Percentiles rank a stretch among this genome's conserved stretches.
Conservation (phyloP, 92 coral and sea anemone species). For the Anthopleura xanthogrammica region DNA sequence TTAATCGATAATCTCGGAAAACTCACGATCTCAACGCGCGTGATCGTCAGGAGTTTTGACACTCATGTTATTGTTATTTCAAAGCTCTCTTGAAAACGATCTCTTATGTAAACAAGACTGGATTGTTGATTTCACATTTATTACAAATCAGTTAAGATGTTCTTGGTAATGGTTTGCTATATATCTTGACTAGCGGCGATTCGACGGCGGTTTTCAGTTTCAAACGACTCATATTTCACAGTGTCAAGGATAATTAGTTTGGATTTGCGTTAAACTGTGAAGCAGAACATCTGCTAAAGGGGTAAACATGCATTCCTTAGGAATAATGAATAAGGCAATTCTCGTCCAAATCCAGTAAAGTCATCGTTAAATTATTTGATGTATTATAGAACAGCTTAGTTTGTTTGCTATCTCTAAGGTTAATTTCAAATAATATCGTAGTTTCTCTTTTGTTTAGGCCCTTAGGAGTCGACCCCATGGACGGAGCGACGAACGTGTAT, state of each 20-base stretch:
- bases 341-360: neutral
- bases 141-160: conserved; percentile 7
- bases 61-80: neutral
- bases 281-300: neutral
- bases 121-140: conserved; percentile 19
- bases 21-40: neutral
- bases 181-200: conserved; percentile 16
- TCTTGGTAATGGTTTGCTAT: neutral
- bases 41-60: neutral
- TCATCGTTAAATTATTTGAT: neutral
- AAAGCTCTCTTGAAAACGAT: neutral
- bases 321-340: neutral
- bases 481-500: no score
- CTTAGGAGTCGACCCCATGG: no score
- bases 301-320: neutral
- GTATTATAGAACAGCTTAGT: neutral
- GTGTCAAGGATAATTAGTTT: conserved; percentile 10
- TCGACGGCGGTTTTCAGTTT: neutral
- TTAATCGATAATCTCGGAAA: neutral
- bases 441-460: no score
- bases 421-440: no score
- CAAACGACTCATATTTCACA: conserved; percentile 12
- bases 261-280: conserved; percentile 15
- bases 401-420: no score
- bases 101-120: neutral